These are phyloP conservation scores for Eupithecia insigniata DNA, from an alignment of 2,888 invertebrate genomes.

Conservation along the genomic window DNA sequence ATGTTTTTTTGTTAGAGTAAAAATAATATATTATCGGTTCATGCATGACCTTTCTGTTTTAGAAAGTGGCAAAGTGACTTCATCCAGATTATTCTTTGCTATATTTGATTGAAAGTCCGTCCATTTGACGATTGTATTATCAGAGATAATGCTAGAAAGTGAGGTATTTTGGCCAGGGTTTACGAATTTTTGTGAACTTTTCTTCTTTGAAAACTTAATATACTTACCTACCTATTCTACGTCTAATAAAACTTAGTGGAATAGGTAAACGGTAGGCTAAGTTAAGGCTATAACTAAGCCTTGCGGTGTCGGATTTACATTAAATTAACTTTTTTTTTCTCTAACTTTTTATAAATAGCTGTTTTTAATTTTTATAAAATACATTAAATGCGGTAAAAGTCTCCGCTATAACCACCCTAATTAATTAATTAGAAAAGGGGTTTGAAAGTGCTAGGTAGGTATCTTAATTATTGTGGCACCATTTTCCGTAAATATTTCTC, in stretches of 20 bases:
- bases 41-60: not conserved
- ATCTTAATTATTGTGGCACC: conserved; percentile 54
- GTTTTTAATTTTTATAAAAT: not conserved
- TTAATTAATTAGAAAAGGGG: conserved; percentile 73
- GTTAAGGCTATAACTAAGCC: not conserved
- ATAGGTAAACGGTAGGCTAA: not conserved
- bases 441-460: conserved; percentile 49
- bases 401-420: conserved; percentile 73
- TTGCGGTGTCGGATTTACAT: not conserved
- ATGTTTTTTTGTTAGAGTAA: too few species aligned
- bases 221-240: not conserved
- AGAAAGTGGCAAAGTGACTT: not conserved
- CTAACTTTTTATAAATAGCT: not conserved
- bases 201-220: not conserved
- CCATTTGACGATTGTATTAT: too few species aligned
- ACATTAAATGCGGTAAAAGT: conserved; percentile 66
- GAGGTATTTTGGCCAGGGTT: too few species aligned
- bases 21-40: too few species aligned
- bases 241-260: not conserved
- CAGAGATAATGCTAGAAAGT: too few species aligned
- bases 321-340: not conserved
- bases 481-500: conserved; percentile 73
- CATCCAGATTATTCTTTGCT: too few species aligned
- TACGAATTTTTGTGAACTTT: too few species aligned
- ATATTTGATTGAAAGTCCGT: too few species aligned